Evolutionary conservation across 1,140 invertebrate species (phyloP), one percentile per base, ranked within the genome.

Genomic region (Kradibia gibbosae): DNA sequence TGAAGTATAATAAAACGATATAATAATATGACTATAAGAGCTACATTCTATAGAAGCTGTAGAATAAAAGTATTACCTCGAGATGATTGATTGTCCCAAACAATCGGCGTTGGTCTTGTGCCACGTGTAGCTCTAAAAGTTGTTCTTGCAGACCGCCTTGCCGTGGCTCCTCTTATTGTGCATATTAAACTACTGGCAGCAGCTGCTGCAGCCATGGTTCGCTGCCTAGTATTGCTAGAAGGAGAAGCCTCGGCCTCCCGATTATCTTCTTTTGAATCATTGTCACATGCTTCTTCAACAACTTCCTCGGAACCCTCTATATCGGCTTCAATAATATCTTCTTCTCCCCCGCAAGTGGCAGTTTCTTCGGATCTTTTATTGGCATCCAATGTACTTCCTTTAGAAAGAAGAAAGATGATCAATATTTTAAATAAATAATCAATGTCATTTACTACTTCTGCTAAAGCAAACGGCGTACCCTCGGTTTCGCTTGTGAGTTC

Each of bases 241-340:
- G 92, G 92, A 25, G 92, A 92, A 5, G 93, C 93, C 79, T 93
- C 93, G 0, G 94, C 94, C 89, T 95, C 94, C 11, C 85, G 84
- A 83, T 78, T 85, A 77, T 86, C 85, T 71, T 87, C 84, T 83
- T 86, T 86, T 25, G 81, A 70, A 55, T 85, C 84, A 25, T 86
- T 82, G 28, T 85, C 84, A 13, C 75, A 67, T n/a, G 20, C 28
- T 72, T 77, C 74, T 17, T 71, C 50, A 20, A 3, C 28, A 15
- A 82, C 36, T 62, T 90, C 88, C 80, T 89, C 88, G 0, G 83
- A 78, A 20, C 81, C 86, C 80, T 90, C 90, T n/a, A 85, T 85
- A 7, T 86, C 89, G 3, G 87, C 80, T n/a, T 90, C 90, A 0
- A 89, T 86, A 0, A 84, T 80, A 45, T 90, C 89, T 22, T 91